phyloP scores from a whole-genome alignment of 2,797 vertebrate genomes.

The Neostethus bicornis region DNA sequence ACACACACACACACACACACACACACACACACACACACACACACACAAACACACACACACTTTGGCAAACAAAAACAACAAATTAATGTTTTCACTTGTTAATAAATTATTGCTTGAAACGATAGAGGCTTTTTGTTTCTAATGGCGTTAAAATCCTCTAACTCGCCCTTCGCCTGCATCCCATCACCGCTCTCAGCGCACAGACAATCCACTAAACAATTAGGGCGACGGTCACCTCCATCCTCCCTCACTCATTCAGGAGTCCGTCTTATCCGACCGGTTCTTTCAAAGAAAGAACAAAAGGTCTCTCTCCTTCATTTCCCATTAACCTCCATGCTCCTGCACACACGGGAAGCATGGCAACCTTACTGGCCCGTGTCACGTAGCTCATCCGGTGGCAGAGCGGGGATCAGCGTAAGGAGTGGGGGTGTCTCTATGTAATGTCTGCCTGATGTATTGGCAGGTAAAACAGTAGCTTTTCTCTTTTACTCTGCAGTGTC shows the following conservation, averaged over 20 bases:
- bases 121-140: no score
- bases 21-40: no score
- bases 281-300: slow-evolving; percentile 73
- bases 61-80: no score
- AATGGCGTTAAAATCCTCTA: no score
- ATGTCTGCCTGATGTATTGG: slow-evolving; percentile 52
- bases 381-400: slow-evolving; percentile 75
- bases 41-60: no score
- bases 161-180: no score
- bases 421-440: slow-evolving; percentile 52
- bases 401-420: slow-evolving; percentile 54
- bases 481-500: no score
- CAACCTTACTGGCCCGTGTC: slow-evolving; percentile 71
- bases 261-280: slow-evolving; percentile 65
- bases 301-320: slow-evolving; percentile 75
- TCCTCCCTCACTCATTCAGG: slow-evolving; percentile 58
- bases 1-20: no score
- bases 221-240: slow-evolving; percentile 51
- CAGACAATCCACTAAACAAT: slow-evolving; percentile 53
- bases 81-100: no score
- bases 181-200: no score
- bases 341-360: slow-evolving; percentile 71
- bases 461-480: no score
- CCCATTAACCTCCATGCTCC: slow-evolving; percentile 76
- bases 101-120: no score